Percentiles rank a stretch among this genome's conserved stretches.
These are phyloP conservation scores for Melierax canorus DNA, from an alignment of 2,113 vertebrate species.

Conservation along the genomic window DNA sequence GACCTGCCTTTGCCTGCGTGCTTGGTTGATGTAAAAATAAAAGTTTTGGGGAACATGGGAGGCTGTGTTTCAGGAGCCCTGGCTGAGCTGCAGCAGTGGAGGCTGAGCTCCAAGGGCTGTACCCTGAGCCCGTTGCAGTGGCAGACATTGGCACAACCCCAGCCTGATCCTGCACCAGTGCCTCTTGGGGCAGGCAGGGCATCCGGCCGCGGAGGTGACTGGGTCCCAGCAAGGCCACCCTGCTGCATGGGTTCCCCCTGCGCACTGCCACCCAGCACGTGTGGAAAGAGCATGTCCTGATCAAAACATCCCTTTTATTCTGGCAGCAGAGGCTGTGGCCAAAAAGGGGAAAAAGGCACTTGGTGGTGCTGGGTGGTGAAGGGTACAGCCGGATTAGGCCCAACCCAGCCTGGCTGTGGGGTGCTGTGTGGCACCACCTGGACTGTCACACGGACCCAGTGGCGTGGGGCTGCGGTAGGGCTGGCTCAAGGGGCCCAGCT, in stretches of 20 bases:
- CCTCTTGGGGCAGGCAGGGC: fast-evolving
- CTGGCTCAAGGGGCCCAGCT: not conserved
- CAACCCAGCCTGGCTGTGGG: not conserved
- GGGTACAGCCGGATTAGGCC: not conserved
- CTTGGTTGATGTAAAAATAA: conserved; percentile 5
- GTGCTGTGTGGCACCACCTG: not conserved
- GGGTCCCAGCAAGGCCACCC: not conserved
- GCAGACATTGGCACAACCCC: fast-evolving
- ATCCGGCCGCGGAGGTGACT: fast-evolving
- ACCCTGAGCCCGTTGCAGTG: not conserved
- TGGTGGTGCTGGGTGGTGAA: not conserved
- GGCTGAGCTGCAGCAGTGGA: not conserved
- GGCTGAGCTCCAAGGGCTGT: fast-evolving
- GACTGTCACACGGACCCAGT: no score
- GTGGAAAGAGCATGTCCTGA: fast-evolving
- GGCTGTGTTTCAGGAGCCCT: not conserved
- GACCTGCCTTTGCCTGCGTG: not conserved
- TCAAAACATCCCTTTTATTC: conserved; percentile 28
- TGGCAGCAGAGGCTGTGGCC: not conserved
- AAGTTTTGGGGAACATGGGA: not conserved
- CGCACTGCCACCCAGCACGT: fast-evolving
- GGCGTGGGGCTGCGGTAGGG: not conserved
- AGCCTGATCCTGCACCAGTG: fast-evolving
- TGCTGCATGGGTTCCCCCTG: not conserved
- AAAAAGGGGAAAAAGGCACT: not conserved